Evolutionary conservation across 2,888 invertebrate species (phyloP).

Genomic region (Zygothrica quintamaculata): DNA sequence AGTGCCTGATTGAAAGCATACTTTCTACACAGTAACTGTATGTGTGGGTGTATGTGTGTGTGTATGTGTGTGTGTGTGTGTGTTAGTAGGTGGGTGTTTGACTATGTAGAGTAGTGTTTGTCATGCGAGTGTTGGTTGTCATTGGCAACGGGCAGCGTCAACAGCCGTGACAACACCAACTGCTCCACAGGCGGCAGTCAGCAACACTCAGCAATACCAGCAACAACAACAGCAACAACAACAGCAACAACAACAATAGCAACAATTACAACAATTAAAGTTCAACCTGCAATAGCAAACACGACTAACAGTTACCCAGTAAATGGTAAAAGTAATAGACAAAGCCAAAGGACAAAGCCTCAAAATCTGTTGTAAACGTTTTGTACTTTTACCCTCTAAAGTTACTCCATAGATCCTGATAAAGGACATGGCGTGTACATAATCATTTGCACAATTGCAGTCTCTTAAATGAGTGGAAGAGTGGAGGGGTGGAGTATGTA

Average conservation of each 20-base stretch:
- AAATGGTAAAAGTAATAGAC: too few relatives aligned
- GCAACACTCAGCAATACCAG: conserved; percentile 33
- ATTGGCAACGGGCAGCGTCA: conserved; percentile 70
- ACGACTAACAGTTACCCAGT: background rate
- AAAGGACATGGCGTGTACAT: conserved; percentile 73
- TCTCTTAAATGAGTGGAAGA: conserved; percentile 1
- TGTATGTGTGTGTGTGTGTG: conserved; percentile 29
- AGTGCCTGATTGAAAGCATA: conserved; percentile 81
- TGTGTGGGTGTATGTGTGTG: conserved; percentile 14
- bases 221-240: conserved; percentile 35
- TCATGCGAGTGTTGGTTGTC: conserved; percentile 67
- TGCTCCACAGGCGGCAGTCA: conserved; percentile 31
- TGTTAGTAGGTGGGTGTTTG: conserved; percentile 25
- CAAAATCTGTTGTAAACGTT: conserved; percentile 11
- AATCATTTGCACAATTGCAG: conserved; percentile 69
- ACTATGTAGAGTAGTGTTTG: conserved; percentile 39
- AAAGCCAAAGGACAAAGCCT: too few relatives aligned
- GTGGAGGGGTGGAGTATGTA: too few relatives aligned
- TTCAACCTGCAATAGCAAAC: background rate
- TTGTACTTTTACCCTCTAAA: background rate
- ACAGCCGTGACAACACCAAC: conserved; percentile 70
- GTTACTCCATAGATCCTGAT: too few relatives aligned
- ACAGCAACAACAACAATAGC: conserved; percentile 22
- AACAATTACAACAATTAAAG: background rate
- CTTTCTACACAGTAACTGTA: conserved; percentile 45